phyloP scores from a whole-genome alignment of 1,140 invertebrate genomes.

The Apis cerana region DNA sequence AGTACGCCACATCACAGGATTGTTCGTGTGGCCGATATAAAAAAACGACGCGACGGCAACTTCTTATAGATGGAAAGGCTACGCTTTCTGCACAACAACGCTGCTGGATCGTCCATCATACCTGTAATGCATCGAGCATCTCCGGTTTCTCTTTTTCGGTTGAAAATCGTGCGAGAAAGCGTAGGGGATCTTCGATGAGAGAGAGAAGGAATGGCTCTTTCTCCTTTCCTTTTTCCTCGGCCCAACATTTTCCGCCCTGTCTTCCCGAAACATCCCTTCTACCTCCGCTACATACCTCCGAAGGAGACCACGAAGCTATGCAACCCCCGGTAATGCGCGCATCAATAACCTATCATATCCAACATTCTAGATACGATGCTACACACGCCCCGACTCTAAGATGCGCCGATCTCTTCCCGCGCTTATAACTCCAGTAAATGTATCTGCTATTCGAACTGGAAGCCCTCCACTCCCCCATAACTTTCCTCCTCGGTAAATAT shows the following conservation, averaged over 20 bases:
- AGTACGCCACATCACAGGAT: background rate
- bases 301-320: constrained; percentile 57
- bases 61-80: constrained; percentile 32
- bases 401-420: constrained; percentile 48
- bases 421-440: constrained; percentile 44
- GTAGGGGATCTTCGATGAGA: constrained; percentile 57
- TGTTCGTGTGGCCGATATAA: constrained; percentile 41
- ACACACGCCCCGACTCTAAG: background rate
- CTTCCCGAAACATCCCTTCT: constrained; percentile 32
- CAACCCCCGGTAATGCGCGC: constrained; percentile 72
- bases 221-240: constrained; percentile 1
- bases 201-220: constrained; percentile 17
- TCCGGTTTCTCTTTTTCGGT: constrained; percentile 54
- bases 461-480: constrained; percentile 39
- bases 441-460: constrained; percentile 40
- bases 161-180: constrained; percentile 5
- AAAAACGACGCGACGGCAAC: constrained; percentile 51
- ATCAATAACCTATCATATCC: constrained; percentile 79
- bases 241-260: constrained; percentile 35
- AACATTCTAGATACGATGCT: constrained; percentile 55
- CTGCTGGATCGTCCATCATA: constrained; percentile 73
- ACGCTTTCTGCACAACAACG: constrained; percentile 47
- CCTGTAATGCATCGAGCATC: constrained; percentile 67
- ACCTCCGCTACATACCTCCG: constrained; percentile 48
- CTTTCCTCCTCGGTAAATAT: constrained; percentile 1